Conservation (phyloP, 1,140 invertebrate genomes). For the Arctopsyche grandis region DNA sequence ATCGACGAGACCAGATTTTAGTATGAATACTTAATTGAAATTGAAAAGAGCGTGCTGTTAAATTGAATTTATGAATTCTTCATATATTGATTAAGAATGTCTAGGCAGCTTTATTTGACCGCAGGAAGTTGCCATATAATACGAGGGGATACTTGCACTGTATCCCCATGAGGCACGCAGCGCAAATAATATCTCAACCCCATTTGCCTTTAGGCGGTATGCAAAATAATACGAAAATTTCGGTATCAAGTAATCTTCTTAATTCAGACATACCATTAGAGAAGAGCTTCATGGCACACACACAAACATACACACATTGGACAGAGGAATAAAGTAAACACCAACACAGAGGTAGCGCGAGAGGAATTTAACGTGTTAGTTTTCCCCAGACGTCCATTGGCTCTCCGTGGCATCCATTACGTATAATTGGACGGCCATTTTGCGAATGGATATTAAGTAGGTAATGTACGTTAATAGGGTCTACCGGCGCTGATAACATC, state of each 20-base stretch:
- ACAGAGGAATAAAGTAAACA: conserved; percentile 38
- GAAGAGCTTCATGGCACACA: conserved; percentile 8
- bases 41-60: no score
- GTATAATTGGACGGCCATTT: conserved; percentile 54
- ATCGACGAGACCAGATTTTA: no score
- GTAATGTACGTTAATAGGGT: conserved; percentile 50
- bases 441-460: conserved; percentile 53
- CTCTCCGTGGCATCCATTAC: conserved; percentile 50
- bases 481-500: conserved; percentile 34
- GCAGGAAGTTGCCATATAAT: not conserved
- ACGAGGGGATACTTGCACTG: not conserved
- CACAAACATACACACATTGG: conserved; percentile 3
- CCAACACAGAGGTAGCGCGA: conserved; percentile 1
- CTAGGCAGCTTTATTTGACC: not conserved
- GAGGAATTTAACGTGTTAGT: conserved; percentile 47
- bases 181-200: conserved; percentile 30
- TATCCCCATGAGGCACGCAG: conserved; percentile 20
- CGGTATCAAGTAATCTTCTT: conserved; percentile 37
- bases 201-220: conserved; percentile 8
- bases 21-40: no score
- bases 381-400: conserved; percentile 49
- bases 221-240: conserved; percentile 38
- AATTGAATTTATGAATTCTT: no score
- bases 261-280: conserved; percentile 45
- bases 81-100: no score